These are phyloP conservation scores for Drosophila paulistorum DNA, from an alignment of 1,140 invertebrate species.

Conservation along the genomic window DNA sequence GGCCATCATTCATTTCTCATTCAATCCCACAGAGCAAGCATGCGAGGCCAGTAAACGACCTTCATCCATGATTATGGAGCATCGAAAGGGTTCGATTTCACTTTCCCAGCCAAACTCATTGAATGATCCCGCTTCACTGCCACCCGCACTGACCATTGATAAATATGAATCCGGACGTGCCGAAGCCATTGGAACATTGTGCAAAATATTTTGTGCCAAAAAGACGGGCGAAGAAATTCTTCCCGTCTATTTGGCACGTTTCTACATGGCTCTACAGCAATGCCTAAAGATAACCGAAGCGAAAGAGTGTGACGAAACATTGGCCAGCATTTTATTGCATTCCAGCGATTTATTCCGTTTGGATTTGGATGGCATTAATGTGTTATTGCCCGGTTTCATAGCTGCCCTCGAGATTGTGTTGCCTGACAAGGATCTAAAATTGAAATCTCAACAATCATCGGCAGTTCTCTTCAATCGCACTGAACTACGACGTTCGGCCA, in stretches of 20 bases:
- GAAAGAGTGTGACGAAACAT: constrained; percentile 88
- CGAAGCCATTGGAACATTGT: constrained; percentile 97
- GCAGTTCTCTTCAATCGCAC: constrained; percentile 86
- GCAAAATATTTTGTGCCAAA: constrained; percentile 97
- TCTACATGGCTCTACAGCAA: constrained; percentile 95
- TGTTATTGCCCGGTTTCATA: constrained; percentile 94
- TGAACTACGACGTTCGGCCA: constrained; percentile 94
- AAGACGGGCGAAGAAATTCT: constrained; percentile 97
- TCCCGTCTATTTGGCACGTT: constrained; percentile 96
- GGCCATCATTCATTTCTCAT: background rate
- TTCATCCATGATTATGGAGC: constrained; percentile 83
- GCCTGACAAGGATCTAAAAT: constrained; percentile 89
- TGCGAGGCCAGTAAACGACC: constrained; percentile 81
- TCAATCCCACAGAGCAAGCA: constrained; percentile 67
- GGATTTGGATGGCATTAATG: constrained; percentile 96
- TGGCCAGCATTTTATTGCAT: constrained; percentile 92
- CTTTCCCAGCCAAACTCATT: constrained; percentile 81
- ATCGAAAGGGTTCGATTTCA: constrained; percentile 82
- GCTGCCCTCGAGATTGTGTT: constrained; percentile 94
- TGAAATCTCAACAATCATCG: constrained; percentile 84
- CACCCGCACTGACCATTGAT: constrained; percentile 84
- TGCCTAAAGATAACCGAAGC: constrained; percentile 89
- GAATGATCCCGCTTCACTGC: constrained; percentile 72
- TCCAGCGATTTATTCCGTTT: constrained; percentile 92
- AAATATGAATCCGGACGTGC: constrained; percentile 93